Base-by-base conservation (phyloP, 2,888 invertebrate genomes). In the Troides helena region DNA sequence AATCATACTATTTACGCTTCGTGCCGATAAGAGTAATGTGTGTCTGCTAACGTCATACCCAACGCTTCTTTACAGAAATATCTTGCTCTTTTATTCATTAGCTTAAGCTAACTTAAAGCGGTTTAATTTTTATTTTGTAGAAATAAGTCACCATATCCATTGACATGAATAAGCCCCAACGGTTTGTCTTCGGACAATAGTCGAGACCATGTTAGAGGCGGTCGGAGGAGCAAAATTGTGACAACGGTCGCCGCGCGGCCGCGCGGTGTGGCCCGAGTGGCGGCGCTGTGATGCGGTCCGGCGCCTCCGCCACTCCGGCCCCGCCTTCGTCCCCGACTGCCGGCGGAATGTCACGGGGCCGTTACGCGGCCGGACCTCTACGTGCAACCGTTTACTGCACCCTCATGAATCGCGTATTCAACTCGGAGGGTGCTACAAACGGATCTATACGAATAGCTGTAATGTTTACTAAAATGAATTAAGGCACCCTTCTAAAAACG, bases 151-250 rank as follows among this genome's bases (percentile, higher is more conserved):
- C 39, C 10, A 10, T 10, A 7, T 39, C 39, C 39, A 39, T 39
- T 39, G 39, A 10, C 39, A 39, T 39, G 39, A 39, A 10, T 39
- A 4, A 39, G 39, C 39, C 7, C 39, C 10, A 39, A 18, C 50
- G 50, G 18, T 50, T 50, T 50, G 50, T 50, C 50, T 12, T 50
- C 50, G 18, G 14, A 50, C 50, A 18, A 68, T 61, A 30, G 12
- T 58, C 50, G 62, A 65, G 58, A 46, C 39, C 58, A 62, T 23
- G 25, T 58, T 57, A 58, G 18, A 58, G 46, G 4, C 62, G 62
- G 62, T 66, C 59, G 53, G 21, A 53, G 66, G 62, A 66, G 63
- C 70, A 39, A 70, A 70, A 70, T 65, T 69, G 36, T 65, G 69
- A 46, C 70, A 70, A 65, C 70, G 66, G 66, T 69, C n/a, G 36